phyloP scores from a whole-genome alignment of 2,113 vertebrate species.

The cat (Felis catus) region F.catus_Fca126_mat1.0 CM031416.1:17935501-17936000 shows the following conservation, averaged over 20 bases:
- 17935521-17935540: constrained; percentile 95
- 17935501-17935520: constrained; percentile 91
- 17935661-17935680: not conserved
- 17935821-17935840: not conserved
- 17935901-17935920: not conserved
- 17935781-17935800: not conserved
- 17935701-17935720: not conserved
- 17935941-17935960: no score
- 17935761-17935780: not conserved
- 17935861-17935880: not conserved
- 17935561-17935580: not conserved
- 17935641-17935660: not conserved
- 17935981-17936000: no score
- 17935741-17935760: not conserved
- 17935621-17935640: not conserved
- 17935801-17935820: not conserved
- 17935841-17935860: not conserved
- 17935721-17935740: not conserved
- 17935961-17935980: no score
- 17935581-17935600: not conserved
- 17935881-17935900: not conserved
- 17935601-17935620: not conserved
- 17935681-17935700: not conserved
- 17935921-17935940: no score
- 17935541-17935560: constrained; percentile 85